phyloP scores from a whole-genome alignment of 1,140 invertebrate species.

The Atopsyche davidsoni region DNA sequence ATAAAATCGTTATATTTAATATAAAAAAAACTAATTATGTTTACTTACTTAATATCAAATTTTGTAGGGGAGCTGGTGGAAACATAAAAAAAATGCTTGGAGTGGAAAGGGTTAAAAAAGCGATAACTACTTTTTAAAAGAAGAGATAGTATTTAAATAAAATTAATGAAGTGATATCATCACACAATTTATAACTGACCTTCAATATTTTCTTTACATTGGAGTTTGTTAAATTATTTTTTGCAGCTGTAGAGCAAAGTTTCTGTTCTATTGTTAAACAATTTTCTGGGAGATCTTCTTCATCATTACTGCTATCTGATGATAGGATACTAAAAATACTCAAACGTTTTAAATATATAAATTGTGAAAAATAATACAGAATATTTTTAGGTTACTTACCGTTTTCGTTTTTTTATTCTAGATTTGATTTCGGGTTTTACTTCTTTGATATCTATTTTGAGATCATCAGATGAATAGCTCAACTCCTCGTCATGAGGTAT shows the following conservation, averaged over 20 bases:
- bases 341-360: neutral
- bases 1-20: too few species aligned
- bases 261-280: slow-evolving; percentile 39
- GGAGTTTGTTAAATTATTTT: slow-evolving; percentile 44
- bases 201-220: slow-evolving; percentile 47
- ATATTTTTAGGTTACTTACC: slow-evolving; percentile 5
- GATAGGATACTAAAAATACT: neutral
- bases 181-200: slow-evolving; percentile 28
- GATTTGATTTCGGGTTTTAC: slow-evolving; percentile 2
- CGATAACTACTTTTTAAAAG: neutral
- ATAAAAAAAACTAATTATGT: too few species aligned
- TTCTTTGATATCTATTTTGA: slow-evolving; percentile 16
- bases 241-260: slow-evolving; percentile 38
- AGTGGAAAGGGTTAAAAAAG: too few species aligned
- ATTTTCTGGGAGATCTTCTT: slow-evolving; percentile 36
- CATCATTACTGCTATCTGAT: slow-evolving; percentile 18
- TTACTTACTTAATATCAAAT: too few species aligned
- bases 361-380: neutral
- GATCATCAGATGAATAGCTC: slow-evolving; percentile 14
- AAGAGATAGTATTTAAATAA: slow-evolving; percentile 12
- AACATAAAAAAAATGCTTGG: neutral
- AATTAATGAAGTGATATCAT: neutral
- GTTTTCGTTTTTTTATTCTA: slow-evolving; percentile 8
- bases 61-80: too few species aligned
- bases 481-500: slow-evolving; percentile 16